Base-by-base conservation (phyloP, 2,113 vertebrate genomes). In the Megaceryle torquata region DNA sequence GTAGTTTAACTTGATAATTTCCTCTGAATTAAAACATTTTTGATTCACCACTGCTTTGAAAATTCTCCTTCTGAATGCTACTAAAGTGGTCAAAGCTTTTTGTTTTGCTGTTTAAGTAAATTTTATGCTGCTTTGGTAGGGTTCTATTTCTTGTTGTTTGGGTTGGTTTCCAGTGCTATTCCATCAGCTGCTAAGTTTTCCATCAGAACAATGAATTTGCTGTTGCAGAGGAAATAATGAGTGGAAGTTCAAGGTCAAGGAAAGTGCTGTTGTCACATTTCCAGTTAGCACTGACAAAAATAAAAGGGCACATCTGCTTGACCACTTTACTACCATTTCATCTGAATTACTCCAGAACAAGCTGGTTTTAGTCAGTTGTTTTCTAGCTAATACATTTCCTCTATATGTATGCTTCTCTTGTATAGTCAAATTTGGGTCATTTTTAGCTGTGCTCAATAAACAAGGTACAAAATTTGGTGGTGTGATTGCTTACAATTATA, bases 161-260 rank as follows among this genome's bases (percentile, higher is more conserved):
- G 53, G 37, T 59, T 86, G 83, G 20, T 89, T 86, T 87, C 50
- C 51, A 71, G 76, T 51, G 9, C 18, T 13, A 4, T 75, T 57
- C 74, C 51, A 41, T 71, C 92, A 78, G 74, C 69, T 95, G 71
- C 77, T n/a, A 7, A 41, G 26, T 80, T 77, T 89, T 56, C 57
- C 48, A 41, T 64, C 64, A 51, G 61, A 84, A 67, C 79, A 76
- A 39, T 8, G 88, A 60, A 31, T 69, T 82, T 91, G 61, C 88
- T 86, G 44, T 76, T 88, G 67, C 84, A 86, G 77, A 50, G 64
- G 88, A 93, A 96, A 96, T 93, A 96, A 97, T 93, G 67, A 46
- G 82, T 57, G 85, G 96, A 97, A 97, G 89, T 69, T 78, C 53
- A 86, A 87, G 95, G 95, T 97, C 93, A 89, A 79, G 95, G 95